A percentile compares a stretch with the other conserved stretches of the same genome.
Conservation (phyloP, 2,888 invertebrate species). For the Xanthia icteritia region DNA sequence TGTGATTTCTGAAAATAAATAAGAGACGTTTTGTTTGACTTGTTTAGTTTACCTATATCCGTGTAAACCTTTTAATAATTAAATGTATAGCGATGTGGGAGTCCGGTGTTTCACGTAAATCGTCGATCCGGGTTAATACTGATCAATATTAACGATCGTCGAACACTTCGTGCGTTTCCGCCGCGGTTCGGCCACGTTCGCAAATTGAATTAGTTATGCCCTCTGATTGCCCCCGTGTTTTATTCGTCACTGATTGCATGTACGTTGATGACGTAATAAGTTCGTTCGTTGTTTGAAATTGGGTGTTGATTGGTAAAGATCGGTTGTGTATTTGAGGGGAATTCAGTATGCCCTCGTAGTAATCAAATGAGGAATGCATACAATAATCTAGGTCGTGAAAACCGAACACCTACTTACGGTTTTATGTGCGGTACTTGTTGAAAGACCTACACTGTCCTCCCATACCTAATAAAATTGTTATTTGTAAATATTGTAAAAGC, state of each 20-base stretch:
- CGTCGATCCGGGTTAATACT: constrained; percentile 78
- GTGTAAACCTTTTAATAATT: constrained; percentile 80
- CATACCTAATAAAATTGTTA: too few relatives aligned
- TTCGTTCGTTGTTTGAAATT: constrained; percentile 62
- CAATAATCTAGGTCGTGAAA: neutral
- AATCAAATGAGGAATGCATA: neutral
- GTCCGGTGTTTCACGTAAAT: constrained; percentile 71
- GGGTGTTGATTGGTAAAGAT: constrained; percentile 62
- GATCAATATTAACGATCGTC: constrained; percentile 83
- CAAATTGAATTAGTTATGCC: constrained; percentile 78
- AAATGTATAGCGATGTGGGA: constrained; percentile 79
- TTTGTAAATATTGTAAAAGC: too few relatives aligned
- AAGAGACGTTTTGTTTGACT: constrained; percentile 1
- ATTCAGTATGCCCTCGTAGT: constrained; percentile 2
- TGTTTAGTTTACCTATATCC: constrained; percentile 64
- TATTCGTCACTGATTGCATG: constrained; percentile 63
- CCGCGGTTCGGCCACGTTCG: constrained; percentile 55
- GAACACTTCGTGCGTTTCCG: constrained; percentile 67
- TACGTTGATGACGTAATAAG: constrained; percentile 65
- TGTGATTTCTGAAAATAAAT: neutral
- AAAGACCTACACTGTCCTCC: too few relatives aligned
- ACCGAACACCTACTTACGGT: neutral
- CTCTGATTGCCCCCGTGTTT: constrained; percentile 73
- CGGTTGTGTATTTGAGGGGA: constrained; percentile 32
- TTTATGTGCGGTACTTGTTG: too few relatives aligned